Base-by-base conservation (phyloP, 2,888 invertebrate genomes). In the Agonopterix alstromeriana region DNA sequence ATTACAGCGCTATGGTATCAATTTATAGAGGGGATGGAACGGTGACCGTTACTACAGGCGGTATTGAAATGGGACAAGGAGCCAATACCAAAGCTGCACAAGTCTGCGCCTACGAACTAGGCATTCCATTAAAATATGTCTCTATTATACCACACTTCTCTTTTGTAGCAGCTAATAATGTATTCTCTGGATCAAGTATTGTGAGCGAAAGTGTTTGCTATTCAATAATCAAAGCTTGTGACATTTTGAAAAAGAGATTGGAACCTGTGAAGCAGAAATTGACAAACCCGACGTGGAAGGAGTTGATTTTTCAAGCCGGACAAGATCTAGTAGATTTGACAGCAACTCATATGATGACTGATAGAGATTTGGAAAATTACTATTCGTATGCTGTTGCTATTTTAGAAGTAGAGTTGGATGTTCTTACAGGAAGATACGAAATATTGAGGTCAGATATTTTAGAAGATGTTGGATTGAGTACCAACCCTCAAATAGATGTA, bases 21-120 rank as follows among this genome's bases (percentile, higher is more conserved):
- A 90, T 96, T 53, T 95, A 92, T 62, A 90, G 92, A 51, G 87
- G 90, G 0, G 93, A 94, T 70, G 94, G 92, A 0, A 91, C 92
- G 1, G 94, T 96, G 0, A 90, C 92, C 0, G 80, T 95, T 0
- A 82, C 91, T 0, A 93, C 93, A 48, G 93, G 93, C 3, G 94
- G 93, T 0, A 83, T 93, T 43, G 94, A 94, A 77, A 91, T 92
- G 82, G 95, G 95, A 0, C 95, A 96, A 86, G 95, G 95, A 0
- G 88, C 94, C 38, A 93, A 95, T 56, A 95, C 95, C 0, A 95
- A 95, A 89, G 92, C 90, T 0, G 92, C 93, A 2, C 95, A 95
- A 87, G 93, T 95, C 0, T 93, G 92, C 48, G 95, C 95, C 0
- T 90, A 93, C 61, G 90, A 91, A 35, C 72, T 97, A 10, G 93